These are phyloP conservation scores for Pecten maximus DNA, from an alignment of 2,888 invertebrate genomes.

Conservation along the genomic window DNA sequence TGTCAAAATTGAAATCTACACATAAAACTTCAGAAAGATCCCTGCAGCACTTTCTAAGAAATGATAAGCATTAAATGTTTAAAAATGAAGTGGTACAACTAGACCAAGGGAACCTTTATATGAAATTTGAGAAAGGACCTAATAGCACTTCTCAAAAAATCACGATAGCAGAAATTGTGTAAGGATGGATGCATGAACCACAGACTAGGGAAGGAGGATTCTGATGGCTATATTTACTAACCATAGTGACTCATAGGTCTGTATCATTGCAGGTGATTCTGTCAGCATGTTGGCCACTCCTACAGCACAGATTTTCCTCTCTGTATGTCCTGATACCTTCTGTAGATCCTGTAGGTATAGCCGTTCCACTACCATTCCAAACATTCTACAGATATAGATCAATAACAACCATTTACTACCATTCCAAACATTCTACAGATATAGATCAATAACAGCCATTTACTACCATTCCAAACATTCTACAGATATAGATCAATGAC, in stretches of 20 bases:
- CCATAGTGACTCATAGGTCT: conserved; percentile 86
- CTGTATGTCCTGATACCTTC: conserved; percentile 91
- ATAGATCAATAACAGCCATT: not conserved
- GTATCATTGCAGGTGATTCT: conserved; percentile 88
- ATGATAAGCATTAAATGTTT: too few species aligned
- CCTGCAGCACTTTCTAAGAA: too few species aligned
- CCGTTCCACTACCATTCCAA: conserved; percentile 96
- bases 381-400: conserved; percentile 87
- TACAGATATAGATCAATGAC: not conserved
- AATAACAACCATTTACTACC: not conserved
- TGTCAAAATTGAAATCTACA: too few species aligned
- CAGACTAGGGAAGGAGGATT: too few species aligned
- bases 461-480: not conserved
- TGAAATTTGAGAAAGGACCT: too few species aligned
- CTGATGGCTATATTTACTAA: too few species aligned
- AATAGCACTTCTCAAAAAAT: too few species aligned
- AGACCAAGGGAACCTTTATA: too few species aligned
- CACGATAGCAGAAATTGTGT: too few species aligned
- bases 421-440: not conserved
- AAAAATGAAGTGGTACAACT: too few species aligned
- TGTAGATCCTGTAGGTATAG: conserved; percentile 93
- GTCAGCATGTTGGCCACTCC: conserved; percentile 93
- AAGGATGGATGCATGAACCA: too few species aligned
- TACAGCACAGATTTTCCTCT: conserved; percentile 95
- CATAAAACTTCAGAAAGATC: too few species aligned